These are phyloP conservation scores for Raja brachyura DNA, from an alignment of 2,113 vertebrate genomes.

Conservation along the genomic window DNA sequence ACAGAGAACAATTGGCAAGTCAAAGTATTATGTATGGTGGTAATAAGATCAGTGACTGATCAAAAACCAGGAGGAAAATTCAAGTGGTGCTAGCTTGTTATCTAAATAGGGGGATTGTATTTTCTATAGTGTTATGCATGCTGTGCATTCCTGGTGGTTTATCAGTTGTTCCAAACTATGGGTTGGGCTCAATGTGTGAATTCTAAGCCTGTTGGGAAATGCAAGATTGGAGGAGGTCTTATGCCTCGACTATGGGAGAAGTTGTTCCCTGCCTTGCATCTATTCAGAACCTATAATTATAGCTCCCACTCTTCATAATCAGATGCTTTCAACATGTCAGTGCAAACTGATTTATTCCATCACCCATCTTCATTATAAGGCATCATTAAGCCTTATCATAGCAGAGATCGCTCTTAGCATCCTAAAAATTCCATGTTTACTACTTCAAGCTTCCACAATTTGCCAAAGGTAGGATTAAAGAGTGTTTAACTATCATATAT, in stretches of 20 bases:
- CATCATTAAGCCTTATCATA: background rate
- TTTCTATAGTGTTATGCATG: constrained; percentile 17
- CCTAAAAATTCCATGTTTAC: background rate
- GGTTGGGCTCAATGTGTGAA: constrained; percentile 13
- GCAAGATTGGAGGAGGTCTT: no score
- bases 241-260: background rate
- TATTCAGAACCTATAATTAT: background rate
- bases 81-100: constrained; percentile 24
- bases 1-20: constrained; percentile 14
- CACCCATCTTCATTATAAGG: background rate
- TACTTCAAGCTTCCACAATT: background rate
- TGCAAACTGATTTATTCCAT: background rate
- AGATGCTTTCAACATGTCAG: background rate
- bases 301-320: background rate
- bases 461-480: background rate
- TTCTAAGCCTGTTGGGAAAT: background rate
- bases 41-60: constrained; percentile 28
- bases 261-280: background rate
- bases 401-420: background rate
- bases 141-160: constrained; percentile 1
- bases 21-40: constrained; percentile 1
- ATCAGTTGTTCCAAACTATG: constrained; percentile 17
- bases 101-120: constrained; percentile 24
- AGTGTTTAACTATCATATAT: no score
- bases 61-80: background rate